Conservation (phyloP, 2,113 vertebrate genomes). For the Physeter macrocephalus region DNA sequence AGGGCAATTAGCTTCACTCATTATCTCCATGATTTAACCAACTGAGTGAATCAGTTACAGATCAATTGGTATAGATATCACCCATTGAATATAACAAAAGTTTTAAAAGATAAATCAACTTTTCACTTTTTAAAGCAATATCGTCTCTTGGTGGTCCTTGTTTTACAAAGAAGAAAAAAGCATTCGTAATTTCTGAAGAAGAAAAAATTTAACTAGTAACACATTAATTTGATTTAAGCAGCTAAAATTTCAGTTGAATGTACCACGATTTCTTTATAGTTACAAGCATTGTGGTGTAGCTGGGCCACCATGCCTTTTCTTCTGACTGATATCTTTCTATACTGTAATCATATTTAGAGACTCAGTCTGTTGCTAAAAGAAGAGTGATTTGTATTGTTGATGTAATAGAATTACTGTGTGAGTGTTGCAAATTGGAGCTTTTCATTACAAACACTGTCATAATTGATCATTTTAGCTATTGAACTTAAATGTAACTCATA, state of each 20-base stretch:
- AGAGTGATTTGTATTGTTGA: constrained; percentile 17
- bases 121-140: constrained; percentile 43
- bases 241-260: constrained; percentile 51
- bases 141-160: neutral
- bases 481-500: constrained; percentile 40
- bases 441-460: constrained; percentile 41
- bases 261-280: constrained; percentile 36
- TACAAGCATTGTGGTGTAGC: neutral
- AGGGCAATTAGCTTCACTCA: constrained; percentile 22
- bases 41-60: constrained; percentile 6
- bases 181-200: constrained; percentile 42
- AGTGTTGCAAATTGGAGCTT: constrained; percentile 24
- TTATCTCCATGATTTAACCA: constrained; percentile 19
- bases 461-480: constrained; percentile 50
- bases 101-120: neutral
- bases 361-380: constrained; percentile 21
- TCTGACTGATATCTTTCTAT: constrained; percentile 36
- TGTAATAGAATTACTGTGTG: constrained; percentile 8
- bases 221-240: constrained; percentile 53
- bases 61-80: neutral
- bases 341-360: constrained; percentile 42
- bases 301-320: constrained; percentile 35
- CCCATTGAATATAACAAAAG: neutral
- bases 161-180: constrained; percentile 27
- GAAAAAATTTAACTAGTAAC: constrained; percentile 20